These are phyloP conservation scores for Parazoanthus swiftii DNA, from an alignment of 92 coral and sea anemone species.

Conservation along the genomic window DNA sequence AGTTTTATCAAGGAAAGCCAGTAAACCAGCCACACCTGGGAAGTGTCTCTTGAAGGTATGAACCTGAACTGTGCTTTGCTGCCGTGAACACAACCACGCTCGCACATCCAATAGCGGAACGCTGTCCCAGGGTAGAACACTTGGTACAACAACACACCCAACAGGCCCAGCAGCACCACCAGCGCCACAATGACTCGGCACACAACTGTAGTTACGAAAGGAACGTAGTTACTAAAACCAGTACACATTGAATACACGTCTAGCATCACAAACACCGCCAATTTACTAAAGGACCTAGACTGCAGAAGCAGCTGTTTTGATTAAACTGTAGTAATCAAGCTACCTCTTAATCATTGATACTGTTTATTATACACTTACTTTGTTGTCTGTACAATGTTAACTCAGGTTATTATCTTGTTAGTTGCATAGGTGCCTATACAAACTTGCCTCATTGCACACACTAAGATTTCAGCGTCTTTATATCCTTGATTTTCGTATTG, in stretches of 20 bases:
- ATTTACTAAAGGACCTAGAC: too few species aligned
- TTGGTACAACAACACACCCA: slow-evolving; percentile 62
- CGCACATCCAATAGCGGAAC: slow-evolving; percentile 73
- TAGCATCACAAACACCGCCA: too few species aligned
- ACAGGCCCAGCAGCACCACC: slow-evolving; percentile 50
- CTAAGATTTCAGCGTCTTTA: too few species aligned
- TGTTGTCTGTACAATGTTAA: too few species aligned
- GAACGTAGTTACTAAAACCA: background rate
- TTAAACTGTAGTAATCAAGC: too few species aligned
- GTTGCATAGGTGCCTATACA: too few species aligned
- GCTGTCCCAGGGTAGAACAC: slow-evolving; percentile 76
- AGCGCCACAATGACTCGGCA: slow-evolving; percentile 46
- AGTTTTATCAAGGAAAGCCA: background rate
- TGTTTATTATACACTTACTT: too few species aligned
- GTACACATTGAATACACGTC: background rate
- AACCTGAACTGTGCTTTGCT: slow-evolving; percentile 51
- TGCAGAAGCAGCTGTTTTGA: too few species aligned
- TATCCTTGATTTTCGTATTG: too few species aligned
- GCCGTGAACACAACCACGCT: slow-evolving; percentile 59
- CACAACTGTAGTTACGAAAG: slow-evolving; percentile 45
- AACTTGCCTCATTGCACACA: too few species aligned
- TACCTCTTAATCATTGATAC: too few species aligned
- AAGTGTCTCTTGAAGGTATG: slow-evolving; percentile 19
- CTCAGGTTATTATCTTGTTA: too few species aligned
- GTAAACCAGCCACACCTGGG: slow-evolving; percentile 35